Evolutionary conservation across 2,888 invertebrate genomes (phyloP), one percentile per base, ranked within the genome.

Genomic region (Carterocephalus palaemon): DNA sequence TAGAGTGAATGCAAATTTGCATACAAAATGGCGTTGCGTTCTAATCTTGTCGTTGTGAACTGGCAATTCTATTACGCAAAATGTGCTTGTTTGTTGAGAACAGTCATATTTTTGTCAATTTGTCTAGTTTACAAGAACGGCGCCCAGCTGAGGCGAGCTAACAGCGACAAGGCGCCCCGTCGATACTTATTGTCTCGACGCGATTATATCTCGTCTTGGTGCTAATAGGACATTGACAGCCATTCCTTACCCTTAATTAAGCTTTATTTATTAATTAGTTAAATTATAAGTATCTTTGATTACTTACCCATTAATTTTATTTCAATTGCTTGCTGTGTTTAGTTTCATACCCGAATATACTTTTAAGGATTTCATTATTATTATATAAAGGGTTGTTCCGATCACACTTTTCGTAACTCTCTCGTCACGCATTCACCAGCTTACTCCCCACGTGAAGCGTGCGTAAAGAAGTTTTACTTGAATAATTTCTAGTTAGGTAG

Each of bases 91-190:
- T 40, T 13, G n/a, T 39, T 23, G 12, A n/a, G 23, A 13, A 28
- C 26, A 34, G 28, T 42, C 20, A 72, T 72, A 72, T 72, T 70
- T 77, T 72, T 66, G 65, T 70, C 76, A 76, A 77, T 76, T 74
- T 76, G 71, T 75, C 65, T 56, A 56, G 62, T 62, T 52, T 57
- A 54, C 52, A 57, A 52, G 52, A 49, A 50, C 54, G 64, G 59
- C 58, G 47, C 59, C 81, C 74, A 68, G 74, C 75, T 70, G 82
- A 33, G 61, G 61, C 60, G 62, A 59, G 69, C 69, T 74, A 80
- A 76, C 76, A 80, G 78, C 73, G 75, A 76, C 73, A 68, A 48
- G 75, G 63, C 72, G 48, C 73, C 82, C 79, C 50, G 57, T 37
- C 34, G 59, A 45, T 54, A 69, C 70, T 74, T 80, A 80, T 81